Evolutionary conservation across 2,113 vertebrate species (phyloP).

Genomic region (Salvelinus namaycush): DNA sequence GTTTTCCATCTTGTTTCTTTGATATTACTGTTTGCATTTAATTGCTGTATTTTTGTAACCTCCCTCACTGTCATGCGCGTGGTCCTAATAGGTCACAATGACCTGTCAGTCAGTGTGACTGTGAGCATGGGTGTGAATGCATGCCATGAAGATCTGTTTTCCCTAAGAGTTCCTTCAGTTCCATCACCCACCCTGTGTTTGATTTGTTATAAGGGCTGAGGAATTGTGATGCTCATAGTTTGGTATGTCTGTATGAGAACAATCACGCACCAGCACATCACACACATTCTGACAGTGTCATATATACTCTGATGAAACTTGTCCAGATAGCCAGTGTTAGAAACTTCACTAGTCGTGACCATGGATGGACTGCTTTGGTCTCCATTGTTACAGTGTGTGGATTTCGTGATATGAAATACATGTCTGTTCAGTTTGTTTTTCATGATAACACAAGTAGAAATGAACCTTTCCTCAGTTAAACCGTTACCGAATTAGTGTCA

Average conservation of each 20-base stretch:
- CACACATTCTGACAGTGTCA: slow-evolving; percentile 40
- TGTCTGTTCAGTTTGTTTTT: slow-evolving; percentile 66
- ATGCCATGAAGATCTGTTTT: slow-evolving; percentile 32
- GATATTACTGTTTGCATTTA: slow-evolving; percentile 59
- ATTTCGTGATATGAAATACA: slow-evolving; percentile 71
- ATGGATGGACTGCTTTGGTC: slow-evolving; percentile 65
- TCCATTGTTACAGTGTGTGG: slow-evolving; percentile 68
- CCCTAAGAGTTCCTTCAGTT: slow-evolving; percentile 37
- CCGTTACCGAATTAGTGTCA: slow-evolving; percentile 51
- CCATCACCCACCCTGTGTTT: slow-evolving; percentile 41
- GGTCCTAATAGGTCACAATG: slow-evolving; percentile 42
- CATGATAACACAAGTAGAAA: slow-evolving; percentile 63
- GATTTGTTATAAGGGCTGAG: slow-evolving; percentile 27
- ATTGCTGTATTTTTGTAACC: slow-evolving; percentile 67
- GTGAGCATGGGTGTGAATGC: slow-evolving; percentile 39
- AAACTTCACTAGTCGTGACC: slow-evolving; percentile 55
- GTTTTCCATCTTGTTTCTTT: slow-evolving; percentile 67
- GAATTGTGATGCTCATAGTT: slow-evolving; percentile 10
- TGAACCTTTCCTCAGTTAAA: slow-evolving; percentile 59
- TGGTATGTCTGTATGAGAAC: too few species aligned
- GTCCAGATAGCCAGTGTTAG: slow-evolving; percentile 68
- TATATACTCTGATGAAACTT: slow-evolving; percentile 50
- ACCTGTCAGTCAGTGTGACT: slow-evolving; percentile 37
- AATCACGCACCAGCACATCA: slow-evolving; percentile 25
- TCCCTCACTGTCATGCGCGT: slow-evolving; percentile 54